phyloP scores from a whole-genome alignment of 2,113 vertebrate genomes.

The Phyllostomus hastatus region DNA sequence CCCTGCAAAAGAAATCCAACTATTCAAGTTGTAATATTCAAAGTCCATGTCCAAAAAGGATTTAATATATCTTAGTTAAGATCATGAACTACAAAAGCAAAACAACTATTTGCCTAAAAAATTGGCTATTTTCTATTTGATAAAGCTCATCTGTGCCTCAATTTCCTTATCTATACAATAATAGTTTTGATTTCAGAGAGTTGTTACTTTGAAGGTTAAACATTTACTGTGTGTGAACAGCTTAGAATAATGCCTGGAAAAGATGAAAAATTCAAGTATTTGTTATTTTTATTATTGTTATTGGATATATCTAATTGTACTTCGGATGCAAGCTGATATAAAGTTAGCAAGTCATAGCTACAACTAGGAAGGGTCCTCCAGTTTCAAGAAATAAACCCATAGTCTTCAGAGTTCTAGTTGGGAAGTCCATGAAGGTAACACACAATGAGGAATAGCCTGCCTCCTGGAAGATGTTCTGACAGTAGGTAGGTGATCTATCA shows the following conservation, averaged over 20 bases:
- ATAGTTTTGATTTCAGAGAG: background rate
- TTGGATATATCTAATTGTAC: background rate
- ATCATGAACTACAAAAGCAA: background rate
- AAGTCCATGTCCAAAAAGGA: background rate
- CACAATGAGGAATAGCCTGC: background rate
- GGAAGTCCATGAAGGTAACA: background rate
- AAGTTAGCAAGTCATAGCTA: background rate
- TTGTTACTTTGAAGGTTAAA: conserved; percentile 27
- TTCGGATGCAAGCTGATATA: background rate
- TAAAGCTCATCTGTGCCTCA: background rate
- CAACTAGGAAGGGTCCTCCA: background rate
- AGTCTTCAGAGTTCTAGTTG: too few species aligned
- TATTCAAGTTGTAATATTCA: background rate
- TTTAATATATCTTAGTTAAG: background rate
- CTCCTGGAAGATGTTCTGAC: background rate
- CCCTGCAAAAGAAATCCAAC: background rate
- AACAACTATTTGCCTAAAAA: background rate
- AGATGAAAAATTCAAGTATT: background rate
- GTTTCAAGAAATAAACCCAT: background rate
- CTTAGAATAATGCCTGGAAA: background rate
- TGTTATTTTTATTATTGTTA: background rate
- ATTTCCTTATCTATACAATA: background rate
- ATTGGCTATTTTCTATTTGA: background rate
- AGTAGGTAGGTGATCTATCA: background rate
- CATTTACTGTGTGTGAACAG: background rate